Conservation (phyloP, 2,888 invertebrate species). For the Drosophila algonquin region DNA sequence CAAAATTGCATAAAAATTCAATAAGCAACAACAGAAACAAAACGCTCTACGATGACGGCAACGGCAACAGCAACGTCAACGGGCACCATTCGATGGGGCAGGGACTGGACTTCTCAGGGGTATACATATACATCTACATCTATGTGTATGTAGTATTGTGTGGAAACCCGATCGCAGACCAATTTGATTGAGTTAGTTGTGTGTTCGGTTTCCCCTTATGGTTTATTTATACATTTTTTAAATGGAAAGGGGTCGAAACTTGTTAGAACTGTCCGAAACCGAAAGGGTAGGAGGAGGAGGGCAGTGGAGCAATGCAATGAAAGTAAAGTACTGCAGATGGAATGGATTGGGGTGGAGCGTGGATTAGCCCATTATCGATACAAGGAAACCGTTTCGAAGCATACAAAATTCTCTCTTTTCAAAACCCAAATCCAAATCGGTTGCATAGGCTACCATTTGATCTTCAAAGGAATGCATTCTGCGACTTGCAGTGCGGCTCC, state of each 20-base stretch:
- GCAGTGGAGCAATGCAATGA: background rate
- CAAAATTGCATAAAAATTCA: constrained; percentile 79
- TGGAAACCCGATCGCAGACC: constrained; percentile 69
- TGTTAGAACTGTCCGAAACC: constrained; percentile 45
- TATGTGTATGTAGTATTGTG: constrained; percentile 8
- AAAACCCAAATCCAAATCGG: too few species aligned
- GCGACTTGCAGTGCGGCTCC: background rate
- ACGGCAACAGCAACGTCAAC: background rate
- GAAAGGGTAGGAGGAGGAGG: background rate
- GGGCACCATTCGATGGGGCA: background rate
- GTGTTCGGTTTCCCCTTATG: constrained; percentile 31
- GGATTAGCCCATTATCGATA: too few species aligned
- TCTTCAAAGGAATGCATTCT: background rate
- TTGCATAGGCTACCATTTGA: too few species aligned
- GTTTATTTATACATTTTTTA: constrained; percentile 46
- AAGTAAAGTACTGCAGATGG: too few species aligned
- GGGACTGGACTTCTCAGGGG: background rate
- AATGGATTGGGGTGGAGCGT: background rate
- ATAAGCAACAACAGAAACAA: constrained; percentile 53
- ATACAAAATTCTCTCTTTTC: too few species aligned
- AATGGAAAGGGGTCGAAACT: constrained; percentile 56
- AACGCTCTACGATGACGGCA: background rate
- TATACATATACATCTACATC: too few species aligned
- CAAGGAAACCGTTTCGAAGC: too few species aligned
- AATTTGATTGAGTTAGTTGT: constrained; percentile 67